These are phyloP conservation scores for Oryzias woworae DNA, from an alignment of 2,113 vertebrate species.

Conservation along the genomic window DNA sequence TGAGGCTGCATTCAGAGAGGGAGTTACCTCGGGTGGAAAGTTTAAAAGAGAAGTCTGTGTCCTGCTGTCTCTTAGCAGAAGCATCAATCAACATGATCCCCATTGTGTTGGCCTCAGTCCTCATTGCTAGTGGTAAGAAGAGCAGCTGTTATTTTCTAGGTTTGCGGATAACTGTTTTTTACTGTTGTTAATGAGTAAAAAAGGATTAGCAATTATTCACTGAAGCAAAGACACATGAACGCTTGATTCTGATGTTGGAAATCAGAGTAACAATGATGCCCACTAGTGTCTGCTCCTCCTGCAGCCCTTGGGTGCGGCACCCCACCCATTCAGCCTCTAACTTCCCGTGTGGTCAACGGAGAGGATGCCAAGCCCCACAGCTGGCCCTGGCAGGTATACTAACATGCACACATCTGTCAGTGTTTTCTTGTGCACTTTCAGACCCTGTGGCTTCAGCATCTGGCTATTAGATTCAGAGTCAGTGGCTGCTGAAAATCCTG, in stretches of 20 bases:
- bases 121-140: slow-evolving; percentile 79
- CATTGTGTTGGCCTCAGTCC: slow-evolving; percentile 75
- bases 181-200: slow-evolving; percentile 10
- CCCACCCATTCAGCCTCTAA: slow-evolving; percentile 74
- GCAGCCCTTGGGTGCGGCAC: slow-evolving; percentile 83
- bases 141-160: slow-evolving; percentile 54
- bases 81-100: slow-evolving; percentile 77
- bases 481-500: slow-evolving; percentile 16
- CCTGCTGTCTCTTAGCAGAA: slow-evolving; percentile 55
- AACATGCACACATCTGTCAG: slow-evolving; percentile 37
- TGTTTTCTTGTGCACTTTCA: slow-evolving; percentile 38
- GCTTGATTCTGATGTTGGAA: slow-evolving; percentile 5
- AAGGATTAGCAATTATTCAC: background rate
- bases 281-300: background rate
- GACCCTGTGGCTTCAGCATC: slow-evolving; percentile 32
- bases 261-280: background rate
- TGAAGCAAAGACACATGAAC: slow-evolving; percentile 3
- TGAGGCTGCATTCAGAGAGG: slow-evolving; percentile 15
- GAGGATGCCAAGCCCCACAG: slow-evolving; percentile 82
- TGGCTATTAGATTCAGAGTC: slow-evolving; percentile 28
- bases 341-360: slow-evolving; percentile 86
- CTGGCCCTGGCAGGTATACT: slow-evolving; percentile 94
- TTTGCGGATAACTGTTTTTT: slow-evolving; percentile 48
- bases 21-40: slow-evolving; percentile 42
- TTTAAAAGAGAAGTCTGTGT: slow-evolving; percentile 62